phyloP scores from a whole-genome alignment of 2,888 invertebrate species.

The Caprella mutica region DNA sequence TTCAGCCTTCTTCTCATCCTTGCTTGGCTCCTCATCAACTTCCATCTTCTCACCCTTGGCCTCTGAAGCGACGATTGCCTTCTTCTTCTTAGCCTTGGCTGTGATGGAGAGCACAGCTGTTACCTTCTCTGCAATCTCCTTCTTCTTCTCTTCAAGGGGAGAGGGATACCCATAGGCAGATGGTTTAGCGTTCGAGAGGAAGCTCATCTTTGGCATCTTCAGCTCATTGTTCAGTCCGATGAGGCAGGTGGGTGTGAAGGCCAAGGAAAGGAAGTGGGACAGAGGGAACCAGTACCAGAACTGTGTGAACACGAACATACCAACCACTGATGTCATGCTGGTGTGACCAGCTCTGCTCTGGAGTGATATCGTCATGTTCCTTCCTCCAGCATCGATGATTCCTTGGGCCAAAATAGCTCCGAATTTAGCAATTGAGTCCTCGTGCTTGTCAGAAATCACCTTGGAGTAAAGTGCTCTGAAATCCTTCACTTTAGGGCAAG shows the following conservation, averaged over 20 bases:
- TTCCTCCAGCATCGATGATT: constrained; percentile 57
- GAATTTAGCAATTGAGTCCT: constrained; percentile 99
- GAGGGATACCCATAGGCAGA: constrained; percentile 94
- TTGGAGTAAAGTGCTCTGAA: constrained; percentile 91
- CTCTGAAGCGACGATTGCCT: constrained; percentile 47
- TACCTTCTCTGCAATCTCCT: constrained; percentile 92
- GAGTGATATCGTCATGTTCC: constrained; percentile 89
- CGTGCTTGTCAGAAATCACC: constrained; percentile 95
- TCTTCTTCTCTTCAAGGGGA: constrained; percentile 93
- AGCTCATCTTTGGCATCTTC: constrained; percentile 80
- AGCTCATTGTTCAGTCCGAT: constrained; percentile 66
- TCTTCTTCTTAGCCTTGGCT: constrained; percentile 72
- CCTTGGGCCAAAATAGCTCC: constrained; percentile 91
- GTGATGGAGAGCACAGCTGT: constrained; percentile 96
- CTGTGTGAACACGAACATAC: constrained; percentile 92
- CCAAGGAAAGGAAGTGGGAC: constrained; percentile 85
- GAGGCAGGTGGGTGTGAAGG: constrained; percentile 90
- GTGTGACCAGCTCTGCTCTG: constrained; percentile 95
- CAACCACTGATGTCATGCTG: constrained; percentile 92
- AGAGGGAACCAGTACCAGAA: constrained; percentile 99
- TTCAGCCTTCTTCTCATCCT: constrained; percentile 53
- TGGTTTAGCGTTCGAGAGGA: constrained; percentile 84
- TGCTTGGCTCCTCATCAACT: constrained; percentile 47
- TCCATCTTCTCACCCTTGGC: constrained; percentile 68
- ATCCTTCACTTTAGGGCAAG: constrained; percentile 63